A percentile compares a stretch with the other conserved stretches of the same genome.
Evolutionary conservation across 2,113 vertebrate species (phyloP).

Genomic region (Grammomys dolichurus): DNA sequence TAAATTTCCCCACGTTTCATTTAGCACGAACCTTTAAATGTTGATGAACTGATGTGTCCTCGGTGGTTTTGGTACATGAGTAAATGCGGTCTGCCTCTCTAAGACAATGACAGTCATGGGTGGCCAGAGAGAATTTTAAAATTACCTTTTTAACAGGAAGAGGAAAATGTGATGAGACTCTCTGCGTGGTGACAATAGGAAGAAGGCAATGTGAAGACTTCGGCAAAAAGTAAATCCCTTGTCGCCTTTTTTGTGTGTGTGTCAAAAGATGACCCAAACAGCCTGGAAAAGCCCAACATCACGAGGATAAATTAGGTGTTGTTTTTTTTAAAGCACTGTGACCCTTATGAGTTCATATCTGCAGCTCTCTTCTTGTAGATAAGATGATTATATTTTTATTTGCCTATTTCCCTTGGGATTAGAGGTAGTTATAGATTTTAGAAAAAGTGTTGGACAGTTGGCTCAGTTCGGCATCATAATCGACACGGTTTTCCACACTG

Average conservation of each 20-base stretch:
- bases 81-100: conserved; percentile 26
- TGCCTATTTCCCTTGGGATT: conserved; percentile 52
- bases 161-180: conserved; percentile 41
- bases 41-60: conserved; percentile 20
- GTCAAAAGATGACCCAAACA: conserved; percentile 40
- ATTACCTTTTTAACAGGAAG: conserved; percentile 55
- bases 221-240: conserved; percentile 56
- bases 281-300: background rate
- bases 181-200: conserved; percentile 54
- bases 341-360: conserved; percentile 51
- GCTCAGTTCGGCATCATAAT: background rate
- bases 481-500: conserved; percentile 26
- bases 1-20: conserved; percentile 39
- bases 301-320: conserved; percentile 49
- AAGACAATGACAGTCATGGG: background rate
- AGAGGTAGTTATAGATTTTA: conserved; percentile 44
- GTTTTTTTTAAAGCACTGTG: background rate
- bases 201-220: conserved; percentile 44
- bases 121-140: conserved; percentile 54
- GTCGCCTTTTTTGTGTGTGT: conserved; percentile 16
- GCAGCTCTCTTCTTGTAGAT: conserved; percentile 37
- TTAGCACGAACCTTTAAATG: background rate
- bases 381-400: conserved; percentile 66
- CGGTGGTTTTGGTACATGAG: conserved; percentile 9
- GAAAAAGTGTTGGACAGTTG: conserved; percentile 17